Evolutionary conservation across 2,797 vertebrate species (phyloP), one percentile per base, ranked within the genome.

Genomic region (Darevskia mixta): DNA sequence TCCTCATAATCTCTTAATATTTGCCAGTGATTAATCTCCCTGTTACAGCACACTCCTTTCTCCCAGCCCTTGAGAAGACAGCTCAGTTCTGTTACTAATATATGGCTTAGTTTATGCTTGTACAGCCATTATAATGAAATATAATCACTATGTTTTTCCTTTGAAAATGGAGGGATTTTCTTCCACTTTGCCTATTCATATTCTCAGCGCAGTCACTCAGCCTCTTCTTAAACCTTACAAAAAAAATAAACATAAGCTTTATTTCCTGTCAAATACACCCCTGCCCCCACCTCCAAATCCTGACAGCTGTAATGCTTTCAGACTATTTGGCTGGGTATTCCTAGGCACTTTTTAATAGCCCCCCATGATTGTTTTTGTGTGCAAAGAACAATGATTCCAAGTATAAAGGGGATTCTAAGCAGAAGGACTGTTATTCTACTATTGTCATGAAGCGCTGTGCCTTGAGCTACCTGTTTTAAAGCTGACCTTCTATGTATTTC

Each of bases 291-390:
- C 13, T 3, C 27, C 32, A 61, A 90, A 32, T 90, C 88, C 17
- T 81, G 32, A 69, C 87, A 35, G 64, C 88, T 88, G 79, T 79
- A 84, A 45, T 83, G 29, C 15, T 83, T 82, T 87, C 45, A 86
- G 49, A 83, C 66, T 94, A 38, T 91, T 92, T 94, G 85, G 27
- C 4, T 91, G 91, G 89, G 89, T 86, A 72, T 91, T 83, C 89
- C 85, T 43, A 86, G 35, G 87, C 72, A 79, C 91, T 92, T 82
- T 75, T 89, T 55, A 89, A 83, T 2, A 86, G 83, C 87, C 87
- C 67, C 79, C 29, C 4, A 2, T 87, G 35, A 0, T 61, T 76
- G 20, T 45, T 85, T 90, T 92, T 92, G 41, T 88, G 3, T 66
- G 61, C 5, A 25, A 0, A 79, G 29, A 89, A 27, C 3, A 89